Base-by-base conservation (phyloP, 2,888 invertebrate genomes). In the Belgica antarctica region DNA sequence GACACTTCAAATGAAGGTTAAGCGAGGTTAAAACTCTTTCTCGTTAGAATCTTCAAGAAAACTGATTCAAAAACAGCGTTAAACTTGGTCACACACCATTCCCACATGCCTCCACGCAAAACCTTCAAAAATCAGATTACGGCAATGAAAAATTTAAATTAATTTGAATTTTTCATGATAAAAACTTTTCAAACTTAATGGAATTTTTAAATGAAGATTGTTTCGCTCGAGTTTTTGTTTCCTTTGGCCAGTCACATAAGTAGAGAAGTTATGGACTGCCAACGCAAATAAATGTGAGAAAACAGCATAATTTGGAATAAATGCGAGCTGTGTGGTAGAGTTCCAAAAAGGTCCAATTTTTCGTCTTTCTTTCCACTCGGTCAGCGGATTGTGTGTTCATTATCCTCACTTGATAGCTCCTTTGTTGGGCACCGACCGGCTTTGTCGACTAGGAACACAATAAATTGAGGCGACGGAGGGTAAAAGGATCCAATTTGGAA, bases 281-380 rank as follows among this genome's bases (percentile, higher is more conserved):
- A 62, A 62, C 62, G 41, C 41, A 63, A 63, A 63, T 63, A 22
- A 63, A 41, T 41, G 17, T 15, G 31, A 36, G 62, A 62, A 62
- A 52, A 52, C 52, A 52, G 52, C 52, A 52, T 52, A 52, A 52
- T 52, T 52, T 52, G 19, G 52, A 59, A n/a, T 27, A n/a, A 27
- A 59, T 27, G 7, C 59, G 27, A 59, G 59, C 59, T 59, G 59
- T 59, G 59, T 27, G 59, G 27, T 59, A 59, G 27, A n/a, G 27
- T 59, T 59, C 59, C 59, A 27, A 27, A 59, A 59, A 59, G 59
- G 25, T 59, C 15, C 25, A 4, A 59, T 59, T 59, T 59, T 46
- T 12, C n/a, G n/a, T 46, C 12, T 46, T 46, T 12, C 15, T 46
- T 7, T 7, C 59, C 19, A 27, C 25, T 59, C 52, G 24, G 7